A percentile compares a stretch with the other conserved stretches of the same genome.
Conservation (phyloP, 2,113 vertebrate genomes). For the Rhipidura dahli region DNA sequence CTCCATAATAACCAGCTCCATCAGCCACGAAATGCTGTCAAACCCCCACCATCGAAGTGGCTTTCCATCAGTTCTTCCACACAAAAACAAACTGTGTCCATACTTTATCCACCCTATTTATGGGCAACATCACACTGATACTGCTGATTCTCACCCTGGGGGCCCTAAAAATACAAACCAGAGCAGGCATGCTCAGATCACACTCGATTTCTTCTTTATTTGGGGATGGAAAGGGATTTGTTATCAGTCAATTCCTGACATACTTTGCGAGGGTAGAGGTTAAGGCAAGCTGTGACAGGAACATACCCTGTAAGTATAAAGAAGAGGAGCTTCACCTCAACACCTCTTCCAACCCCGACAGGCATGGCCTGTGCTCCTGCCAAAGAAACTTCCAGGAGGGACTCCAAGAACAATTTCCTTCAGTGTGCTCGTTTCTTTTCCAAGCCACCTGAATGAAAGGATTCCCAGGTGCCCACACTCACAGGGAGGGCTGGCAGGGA, state of each 20-base stretch:
- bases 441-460: neutral
- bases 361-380: fast-evolving
- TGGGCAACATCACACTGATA: neutral
- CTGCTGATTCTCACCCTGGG: neutral
- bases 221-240: constrained; percentile 22
- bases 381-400: neutral
- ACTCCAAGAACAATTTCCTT: neutral
- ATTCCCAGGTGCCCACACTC: neutral
- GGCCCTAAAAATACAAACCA: neutral
- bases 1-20: neutral
- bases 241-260: constrained; percentile 57
- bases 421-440: neutral
- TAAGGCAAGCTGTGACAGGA: constrained; percentile 29
- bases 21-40: fast-evolving
- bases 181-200: fast-evolving
- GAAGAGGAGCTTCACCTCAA: neutral
- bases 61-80: neutral
- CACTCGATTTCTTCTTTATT: neutral
- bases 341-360: neutral
- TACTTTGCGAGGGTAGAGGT: constrained; percentile 18
- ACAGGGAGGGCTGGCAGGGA: neutral
- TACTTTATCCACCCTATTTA: fast-evolving
- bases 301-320: neutral
- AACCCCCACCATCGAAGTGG: fast-evolving
- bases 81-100: neutral